Evolutionary conservation across 2,888 invertebrate genomes (phyloP), one percentile per base, ranked within the genome.

Genomic region (Capitulum mitella): DNA sequence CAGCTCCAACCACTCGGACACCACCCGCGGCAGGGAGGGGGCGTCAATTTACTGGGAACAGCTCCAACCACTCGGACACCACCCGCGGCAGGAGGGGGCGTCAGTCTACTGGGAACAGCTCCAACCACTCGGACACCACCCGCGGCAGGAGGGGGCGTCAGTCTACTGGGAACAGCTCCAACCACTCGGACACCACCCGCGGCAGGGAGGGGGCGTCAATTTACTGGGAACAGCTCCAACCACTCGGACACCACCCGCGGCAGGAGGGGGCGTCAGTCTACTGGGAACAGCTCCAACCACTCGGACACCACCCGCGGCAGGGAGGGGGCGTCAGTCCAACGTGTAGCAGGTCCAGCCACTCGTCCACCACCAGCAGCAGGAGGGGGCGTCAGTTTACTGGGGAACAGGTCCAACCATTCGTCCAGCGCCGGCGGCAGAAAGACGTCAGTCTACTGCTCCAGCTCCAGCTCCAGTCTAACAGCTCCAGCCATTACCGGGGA

Each of bases 81-180:
- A 43, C 43, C 43, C 12, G 43, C 6, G 12, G 12, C 43, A 43
- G 43, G n/a, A n/a, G n/a, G n/a, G 43, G 43, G 43, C 43, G 12
- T 12, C 5, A 43, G n/a, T n/a, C n/a, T n/a, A n/a, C n/a, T n/a
- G n/a, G n/a, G n/a, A 93, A 89, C 83, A 96, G 90, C 87, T 95
- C 93, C 88, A 98, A 95, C 98, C 98, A 99, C 84, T 95, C 93
- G 84, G 97, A 96, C 84, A 97, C 93, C 83, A 98, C 91, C 88
- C 89, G 83, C 5, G 12, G n/a, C 10, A 6, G 14, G n/a, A 43
- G 43, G 10, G 19, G 10, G 12, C 43, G 43, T n/a, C n/a, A n/a
- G n/a, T n/a, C n/a, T n/a, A n/a, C n/a, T n/a, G 43, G 43, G 6
- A 12, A 12, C 43, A 12, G 43, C 43, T 43, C 43, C 54, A 54